These are phyloP conservation scores for Drosophila planitibia DNA, from an alignment of 2,888 invertebrate genomes.

Conservation along the genomic window DNA sequence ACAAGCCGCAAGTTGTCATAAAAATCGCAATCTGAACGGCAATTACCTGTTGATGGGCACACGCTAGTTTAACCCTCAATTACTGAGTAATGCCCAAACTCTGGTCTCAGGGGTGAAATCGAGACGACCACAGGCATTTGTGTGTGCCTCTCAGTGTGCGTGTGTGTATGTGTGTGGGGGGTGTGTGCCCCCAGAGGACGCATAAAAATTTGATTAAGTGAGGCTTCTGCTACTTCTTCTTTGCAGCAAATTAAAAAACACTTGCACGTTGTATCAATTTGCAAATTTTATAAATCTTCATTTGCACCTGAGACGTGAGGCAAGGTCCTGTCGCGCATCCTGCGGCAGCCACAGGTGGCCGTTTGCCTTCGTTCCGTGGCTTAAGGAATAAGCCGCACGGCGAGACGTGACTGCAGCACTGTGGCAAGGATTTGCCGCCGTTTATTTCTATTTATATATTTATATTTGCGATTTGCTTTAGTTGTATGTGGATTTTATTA, in stretches of 20 bases:
- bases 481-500: constrained; percentile 30
- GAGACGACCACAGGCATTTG: constrained; percentile 49
- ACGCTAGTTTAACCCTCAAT: constrained; percentile 77
- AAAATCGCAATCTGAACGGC: constrained; percentile 72
- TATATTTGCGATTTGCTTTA: neutral
- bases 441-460: constrained; percentile 42
- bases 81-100: constrained; percentile 41
- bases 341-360: constrained; percentile 71
- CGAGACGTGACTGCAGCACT: constrained; percentile 65
- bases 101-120: constrained; percentile 70
- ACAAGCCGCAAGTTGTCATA: constrained; percentile 78
- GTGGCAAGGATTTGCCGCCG: constrained; percentile 62
- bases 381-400: constrained; percentile 39
- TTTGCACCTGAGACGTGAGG: constrained; percentile 79
- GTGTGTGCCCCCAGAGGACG: constrained; percentile 70
- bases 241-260: constrained; percentile 68
- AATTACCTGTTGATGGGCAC: constrained; percentile 82
- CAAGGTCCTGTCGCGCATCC: constrained; percentile 6
- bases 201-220: constrained; percentile 82
- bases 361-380: constrained; percentile 12
- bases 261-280: constrained; percentile 81
- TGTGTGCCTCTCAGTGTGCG: constrained; percentile 6
- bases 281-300: constrained; percentile 81
- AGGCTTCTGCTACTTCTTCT: constrained; percentile 3
- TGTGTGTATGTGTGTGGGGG: constrained; percentile 23